phyloP scores from a whole-genome alignment of 2,797 vertebrate species.

The Chromis chromis region DNA sequence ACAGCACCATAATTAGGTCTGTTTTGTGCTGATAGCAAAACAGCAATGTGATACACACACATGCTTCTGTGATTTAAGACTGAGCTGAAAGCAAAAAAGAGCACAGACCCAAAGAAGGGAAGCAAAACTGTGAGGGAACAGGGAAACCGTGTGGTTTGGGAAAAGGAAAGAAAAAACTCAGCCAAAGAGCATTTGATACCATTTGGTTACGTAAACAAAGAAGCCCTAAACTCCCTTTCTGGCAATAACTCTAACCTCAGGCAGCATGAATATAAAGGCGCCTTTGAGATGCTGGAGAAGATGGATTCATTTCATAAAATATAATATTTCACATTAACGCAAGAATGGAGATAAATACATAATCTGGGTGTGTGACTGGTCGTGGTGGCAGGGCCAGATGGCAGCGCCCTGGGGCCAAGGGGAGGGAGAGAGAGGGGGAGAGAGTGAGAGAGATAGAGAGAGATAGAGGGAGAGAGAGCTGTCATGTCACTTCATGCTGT shows the following conservation, averaged over 20 bases:
- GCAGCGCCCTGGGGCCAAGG: conserved; percentile 37
- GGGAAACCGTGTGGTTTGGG: neutral
- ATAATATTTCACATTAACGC: conserved; percentile 7
- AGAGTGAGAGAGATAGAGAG: conserved; percentile 19
- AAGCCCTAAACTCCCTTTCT: neutral
- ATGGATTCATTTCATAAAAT: neutral
- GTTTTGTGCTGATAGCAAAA: conserved; percentile 58
- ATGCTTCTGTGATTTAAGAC: conserved; percentile 60
- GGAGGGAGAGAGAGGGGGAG: no score
- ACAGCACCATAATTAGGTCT: conserved; percentile 51
- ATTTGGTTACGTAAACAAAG: conserved; percentile 1
- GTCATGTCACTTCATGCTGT: conserved; percentile 40
- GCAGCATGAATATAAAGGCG: neutral
- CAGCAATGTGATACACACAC: conserved; percentile 47
- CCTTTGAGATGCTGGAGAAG: neutral
- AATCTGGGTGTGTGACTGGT: conserved; percentile 27
- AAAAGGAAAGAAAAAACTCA: neutral
- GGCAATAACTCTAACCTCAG: neutral
- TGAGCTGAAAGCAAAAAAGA: conserved; percentile 19
- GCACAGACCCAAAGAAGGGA: neutral
- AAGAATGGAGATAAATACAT: neutral
- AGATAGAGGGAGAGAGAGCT: conserved; percentile 4
- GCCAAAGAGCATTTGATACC: conserved; percentile 3
- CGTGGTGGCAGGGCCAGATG: conserved; percentile 56
- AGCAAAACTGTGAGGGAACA: conserved; percentile 4